Evolutionary conservation across 2,797 vertebrate genomes (phyloP), one percentile per base, ranked within the genome.

Genomic region (Macropodus opercularis): DNA sequence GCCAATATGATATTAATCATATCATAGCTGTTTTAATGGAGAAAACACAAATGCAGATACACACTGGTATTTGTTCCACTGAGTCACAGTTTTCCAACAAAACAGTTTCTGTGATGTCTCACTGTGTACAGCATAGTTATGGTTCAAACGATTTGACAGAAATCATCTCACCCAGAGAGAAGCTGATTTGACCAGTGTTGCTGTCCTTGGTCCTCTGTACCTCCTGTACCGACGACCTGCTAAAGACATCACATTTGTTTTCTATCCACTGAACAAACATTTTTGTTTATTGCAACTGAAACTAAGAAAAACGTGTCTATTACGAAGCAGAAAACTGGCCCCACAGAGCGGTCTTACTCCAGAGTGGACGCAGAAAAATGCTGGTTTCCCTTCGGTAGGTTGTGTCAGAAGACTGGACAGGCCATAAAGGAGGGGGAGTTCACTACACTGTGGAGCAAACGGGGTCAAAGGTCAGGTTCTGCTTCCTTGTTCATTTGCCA

Each of bases 151-250:
- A 42, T 11, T 60, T 17, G n/a, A 11, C 34, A 53, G 44, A 29
- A 8, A 43, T 21, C 2, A 3, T 69, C 69, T 81, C 70, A 89
- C 85, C 83, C 65, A 57, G 64, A 71, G 68, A 76, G 50, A 70
- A 1, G 21, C 43, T 43, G 48, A 57, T 49, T 21, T 44, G 58
- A 67, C 67, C 69, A 38, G 62, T 34, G 2, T 58, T 66, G 57
- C 79, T 42, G 63, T 63, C 81, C 42, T n/a, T 53, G 15, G 73
- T 79, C 56, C 24, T 32, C 68, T 63, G 72, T 32, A 54, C 61
- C 35, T 63, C 66, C 72, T 54, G 71, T 24, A 39, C 46, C 2
- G 56, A 57, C 1, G 57, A 59, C 65, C 72, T 83, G 69, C 53
- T 31, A 62, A 15, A 48, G 18, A 17, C 13, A 15, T 4, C 1